Evolutionary conservation across 1,140 invertebrate genomes (phyloP), one percentile per base, ranked within the genome.

Genomic region (Papilio aristodemus): DNA sequence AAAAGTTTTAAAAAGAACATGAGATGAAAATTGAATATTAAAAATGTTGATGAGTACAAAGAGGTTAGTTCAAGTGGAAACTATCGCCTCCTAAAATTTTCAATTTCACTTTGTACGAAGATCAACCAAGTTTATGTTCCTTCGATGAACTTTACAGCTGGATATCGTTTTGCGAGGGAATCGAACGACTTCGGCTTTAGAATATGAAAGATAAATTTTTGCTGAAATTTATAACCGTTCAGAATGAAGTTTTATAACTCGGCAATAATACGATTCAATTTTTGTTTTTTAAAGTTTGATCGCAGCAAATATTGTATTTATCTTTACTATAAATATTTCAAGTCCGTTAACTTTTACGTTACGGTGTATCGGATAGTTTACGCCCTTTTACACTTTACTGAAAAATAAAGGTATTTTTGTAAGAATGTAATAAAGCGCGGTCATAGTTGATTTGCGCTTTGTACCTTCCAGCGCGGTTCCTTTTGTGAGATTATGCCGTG

Each of bases 161-260:
- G 3, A 5, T 9, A 3, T 13, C 19, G 22, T 54, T n/a, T 54
- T 22, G 19, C 5, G 11, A 54, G 46, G 11, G 46, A 25, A 54
- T 54, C 10, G 17, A 54, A 22, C 22, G 46, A 25, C 46, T 54
- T 22, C 22, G 46, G 11, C 46, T 54, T 54, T 25, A 19, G 46
- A 25, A 17, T 13, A 54, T 54, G 46, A 54, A 54, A 17, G 8
- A 54, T 54, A 54, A 46, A 54, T 54, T 19, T 46, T 46, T 54
- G 19, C 46, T 54, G 46, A 46, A 46, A 46, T 50, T 50, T 50
- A 54, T 54, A 25, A 54, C 19, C 46, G 8, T 54, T 54, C 19
- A 25, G 19, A 54, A 54, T 54, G 11, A 54, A 54, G 17, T 54
- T 54, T 54, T 54, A 54, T 54, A 22, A 54, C 46, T 54, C 46